Evolutionary conservation across 1,140 invertebrate species (phyloP), one percentile per base, ranked within the genome.

Genomic region (Euwallacea fornicatus): DNA sequence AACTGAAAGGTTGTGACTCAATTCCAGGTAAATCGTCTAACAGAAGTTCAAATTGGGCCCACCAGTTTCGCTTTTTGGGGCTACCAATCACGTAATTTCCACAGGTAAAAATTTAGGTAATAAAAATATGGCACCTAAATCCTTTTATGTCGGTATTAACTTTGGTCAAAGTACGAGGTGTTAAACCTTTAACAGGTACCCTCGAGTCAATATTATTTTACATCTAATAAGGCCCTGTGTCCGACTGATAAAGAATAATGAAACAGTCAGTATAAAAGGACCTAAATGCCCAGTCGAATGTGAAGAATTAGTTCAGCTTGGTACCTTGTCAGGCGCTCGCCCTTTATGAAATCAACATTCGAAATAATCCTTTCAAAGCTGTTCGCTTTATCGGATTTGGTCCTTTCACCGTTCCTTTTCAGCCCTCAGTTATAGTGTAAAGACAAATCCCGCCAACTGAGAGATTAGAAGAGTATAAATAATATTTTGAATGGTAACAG

Each of bases 291-390:
- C 63, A 42, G 63, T 13, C 61, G 42, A 15, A 44, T 63, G 61
- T 63, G 47, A 66, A 42, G 53, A 66, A 66, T 66, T 56, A 55
- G 53, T 56, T 66, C 64, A 66, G 64, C 64, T 66, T 66, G 64
- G 42, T 55, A 66, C 64, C 64, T 58, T 66, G 64, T 66, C 64
- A 66, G 42, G 64, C 64, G 64, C 16, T 58, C 10, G 64, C 53
- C 64, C 54, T 66, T 66, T 66, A 66, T 58, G 64, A 66, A 66
- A 66, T 66, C 55, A 66, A 44, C 54, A 65, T 65, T 41, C 41
- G 47, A 65, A 65, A 66, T 66, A 66, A 66, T 66, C 64, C 64
- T 66, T 66, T 66, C n/a, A 66, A 66, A 66, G 53, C 64, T 66
- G 64, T 44, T 65, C 13, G 42, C 43, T 47, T 60, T 44, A 62